These are phyloP conservation scores for Nerophis ophidion DNA, from an alignment of 2,113 vertebrate genomes.

Conservation along the genomic window DNA sequence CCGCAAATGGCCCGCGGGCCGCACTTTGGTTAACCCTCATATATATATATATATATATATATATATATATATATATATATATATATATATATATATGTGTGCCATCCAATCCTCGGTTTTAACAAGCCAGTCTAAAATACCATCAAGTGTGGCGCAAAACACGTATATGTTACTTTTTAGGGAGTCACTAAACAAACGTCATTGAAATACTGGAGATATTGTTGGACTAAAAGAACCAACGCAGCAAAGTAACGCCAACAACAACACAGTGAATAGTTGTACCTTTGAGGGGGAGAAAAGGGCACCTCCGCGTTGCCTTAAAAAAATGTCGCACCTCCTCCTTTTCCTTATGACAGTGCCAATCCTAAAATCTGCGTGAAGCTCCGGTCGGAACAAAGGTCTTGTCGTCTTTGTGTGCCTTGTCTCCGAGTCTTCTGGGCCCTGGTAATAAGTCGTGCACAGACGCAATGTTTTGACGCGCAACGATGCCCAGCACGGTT, in stretches of 20 bases:
- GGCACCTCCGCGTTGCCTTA: slow-evolving; percentile 38
- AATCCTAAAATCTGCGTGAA: slow-evolving; percentile 44
- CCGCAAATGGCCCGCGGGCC: no score
- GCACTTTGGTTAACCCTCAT: no score
- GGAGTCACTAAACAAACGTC: neutral
- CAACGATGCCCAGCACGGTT: slow-evolving; percentile 58
- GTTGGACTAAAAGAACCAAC: slow-evolving; percentile 22
- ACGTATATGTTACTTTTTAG: neutral
- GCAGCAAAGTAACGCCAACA: slow-evolving; percentile 14
- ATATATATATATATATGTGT: no score
- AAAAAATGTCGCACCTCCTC: slow-evolving; percentile 52
- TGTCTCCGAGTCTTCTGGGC: slow-evolving; percentile 13
- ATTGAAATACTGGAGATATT: neutral
- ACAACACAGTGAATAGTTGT: slow-evolving; percentile 37
- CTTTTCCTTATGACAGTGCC: slow-evolving; percentile 43
- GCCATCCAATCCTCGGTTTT: no score
- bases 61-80: no score
- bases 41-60: no score
- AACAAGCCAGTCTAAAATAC: neutral
- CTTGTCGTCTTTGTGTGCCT: slow-evolving; percentile 26
- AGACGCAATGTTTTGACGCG: slow-evolving; percentile 71
- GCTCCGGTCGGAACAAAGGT: slow-evolving; percentile 41
- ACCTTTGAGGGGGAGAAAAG: slow-evolving; percentile 69
- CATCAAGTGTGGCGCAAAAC: neutral
- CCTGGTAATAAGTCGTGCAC: slow-evolving; percentile 44